Conservation (phyloP, 1,140 invertebrate genomes). For the Drosophila erecta region DNA sequence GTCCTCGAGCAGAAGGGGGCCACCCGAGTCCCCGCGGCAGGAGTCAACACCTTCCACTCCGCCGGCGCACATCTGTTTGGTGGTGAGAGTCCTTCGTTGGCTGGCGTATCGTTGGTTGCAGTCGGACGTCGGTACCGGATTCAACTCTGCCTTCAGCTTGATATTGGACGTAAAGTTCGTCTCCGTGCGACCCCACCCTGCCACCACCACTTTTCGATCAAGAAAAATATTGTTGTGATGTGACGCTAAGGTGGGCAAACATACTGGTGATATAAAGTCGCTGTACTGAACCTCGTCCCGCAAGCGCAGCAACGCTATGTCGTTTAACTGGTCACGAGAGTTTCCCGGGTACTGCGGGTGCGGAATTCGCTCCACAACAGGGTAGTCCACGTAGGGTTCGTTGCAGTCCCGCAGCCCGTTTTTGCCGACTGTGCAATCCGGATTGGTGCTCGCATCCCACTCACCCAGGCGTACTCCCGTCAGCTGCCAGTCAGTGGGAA, state of each 20-base stretch:
- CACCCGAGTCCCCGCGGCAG: slow-evolving; percentile 87
- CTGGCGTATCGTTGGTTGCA: slow-evolving; percentile 55
- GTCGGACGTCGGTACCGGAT: slow-evolving; percentile 25
- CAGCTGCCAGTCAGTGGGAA: slow-evolving; percentile 71
- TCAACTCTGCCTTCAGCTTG: slow-evolving; percentile 64
- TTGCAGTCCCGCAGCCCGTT: slow-evolving; percentile 80
- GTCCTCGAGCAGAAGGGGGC: slow-evolving; percentile 75
- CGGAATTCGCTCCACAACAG: slow-evolving; percentile 86
- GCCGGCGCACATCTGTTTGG: slow-evolving; percentile 87
- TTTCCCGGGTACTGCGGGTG: slow-evolving; percentile 88
- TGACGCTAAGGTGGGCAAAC: slow-evolving; percentile 86
- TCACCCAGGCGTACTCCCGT: slow-evolving; percentile 87
- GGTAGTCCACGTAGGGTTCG: slow-evolving; percentile 85
- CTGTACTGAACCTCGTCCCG: slow-evolving; percentile 85
- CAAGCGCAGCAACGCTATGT: slow-evolving; percentile 89
- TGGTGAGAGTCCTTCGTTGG: slow-evolving; percentile 49
- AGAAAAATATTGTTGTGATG: slow-evolving; percentile 84
- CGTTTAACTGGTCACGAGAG: slow-evolving; percentile 86
- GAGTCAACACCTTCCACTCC: slow-evolving; percentile 87
- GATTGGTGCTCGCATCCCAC: slow-evolving; percentile 86
- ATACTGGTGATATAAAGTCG: slow-evolving; percentile 89
- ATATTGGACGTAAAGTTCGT: slow-evolving; percentile 72
- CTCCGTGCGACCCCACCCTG: slow-evolving; percentile 93
- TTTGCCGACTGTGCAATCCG: slow-evolving; percentile 86
- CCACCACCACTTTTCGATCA: slow-evolving; percentile 87